Evolutionary conservation across 64 coral and sea anemone species (phyloP), one percentile per base, ranked within the genome.

Genomic region (Pocillopora verrucosa): DNA sequence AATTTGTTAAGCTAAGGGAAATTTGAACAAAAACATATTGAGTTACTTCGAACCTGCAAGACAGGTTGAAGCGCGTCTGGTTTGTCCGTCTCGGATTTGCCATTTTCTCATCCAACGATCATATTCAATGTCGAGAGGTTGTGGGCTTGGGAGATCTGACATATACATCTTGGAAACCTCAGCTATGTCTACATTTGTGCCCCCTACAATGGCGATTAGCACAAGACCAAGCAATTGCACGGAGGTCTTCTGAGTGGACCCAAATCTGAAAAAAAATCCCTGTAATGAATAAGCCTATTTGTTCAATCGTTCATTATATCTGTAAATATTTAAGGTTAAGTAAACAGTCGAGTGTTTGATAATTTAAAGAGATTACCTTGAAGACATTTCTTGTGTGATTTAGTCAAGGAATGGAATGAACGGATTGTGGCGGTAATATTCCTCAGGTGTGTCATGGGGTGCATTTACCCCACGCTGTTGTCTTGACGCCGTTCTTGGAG

Each of bases 401-500:
- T 94, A 74, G 72, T 90, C 76, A 74, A 93, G 64, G 64, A 93
- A 87, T 72, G 69, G 91, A 80, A 88, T 56, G 74, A 86, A 65
- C 62, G 88, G 26, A 70, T 70, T 74, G 13, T 35, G 70, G 73
- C 75, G 68, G 72, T 88, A 83, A 41, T 88, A 93, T 75, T 93
- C 91, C 38, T 75, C 58, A 34, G 89, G 65, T 6, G 79, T 85
- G 12, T 58, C 37, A 30, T 70, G 56, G 22, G 65, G 56, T 30
- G 30, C 30, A 30, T 30, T 30, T 30, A 30, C 30, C 30, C 30
- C 30, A 30, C 0, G 30, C 30, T 65, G 59, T 91, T 91, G 89
- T 58, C n/a, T 65, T 84, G 34, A 20, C 19, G 69, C 80, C 60
- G 85, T 73, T 7, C 89, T 65, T 14, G 89, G 89, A 77, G 84